Conservation (phyloP, 2,797 vertebrate genomes). For the Periophthalmus magnuspinnatus region DNA sequence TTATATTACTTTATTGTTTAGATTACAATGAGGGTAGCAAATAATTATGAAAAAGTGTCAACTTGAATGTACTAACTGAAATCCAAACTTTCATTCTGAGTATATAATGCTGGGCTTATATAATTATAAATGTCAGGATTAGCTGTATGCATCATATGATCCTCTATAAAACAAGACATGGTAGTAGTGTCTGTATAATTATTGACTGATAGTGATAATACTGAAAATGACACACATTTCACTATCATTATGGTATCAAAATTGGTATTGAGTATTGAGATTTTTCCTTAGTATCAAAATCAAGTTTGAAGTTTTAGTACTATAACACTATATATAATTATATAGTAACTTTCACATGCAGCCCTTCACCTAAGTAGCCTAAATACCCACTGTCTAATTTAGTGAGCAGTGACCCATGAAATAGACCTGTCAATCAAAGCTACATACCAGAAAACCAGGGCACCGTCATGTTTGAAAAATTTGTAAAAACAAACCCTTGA, state of each 20-base stretch:
- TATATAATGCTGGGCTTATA: neutral
- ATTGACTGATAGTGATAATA: too few relatives aligned
- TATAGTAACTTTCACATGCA: neutral
- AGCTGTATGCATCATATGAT: neutral
- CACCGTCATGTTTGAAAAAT: neutral
- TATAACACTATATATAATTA: neutral
- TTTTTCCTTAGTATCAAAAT: neutral
- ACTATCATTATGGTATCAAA: neutral
- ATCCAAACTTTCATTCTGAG: neutral
- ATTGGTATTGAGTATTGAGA: neutral
- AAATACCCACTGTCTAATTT: neutral
- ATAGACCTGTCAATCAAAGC: constrained; percentile 4
- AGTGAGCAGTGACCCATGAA: constrained; percentile 1
- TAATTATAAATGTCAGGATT: neutral
- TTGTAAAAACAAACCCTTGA: neutral
- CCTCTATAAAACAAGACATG: too few relatives aligned
- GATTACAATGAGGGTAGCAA: neutral
- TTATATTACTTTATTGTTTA: too few relatives aligned
- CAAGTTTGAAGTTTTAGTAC: neutral
- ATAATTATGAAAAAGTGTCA: too few relatives aligned
- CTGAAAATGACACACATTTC: too few relatives aligned
- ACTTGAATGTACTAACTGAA: neutral
- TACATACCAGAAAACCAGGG: neutral
- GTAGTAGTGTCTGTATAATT: too few relatives aligned
- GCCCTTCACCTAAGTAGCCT: neutral